Percentiles rank a stretch among this genome's conserved stretches.
Conservation (phyloP, 2,888 invertebrate species). For the Hemaris fuciformis region DNA sequence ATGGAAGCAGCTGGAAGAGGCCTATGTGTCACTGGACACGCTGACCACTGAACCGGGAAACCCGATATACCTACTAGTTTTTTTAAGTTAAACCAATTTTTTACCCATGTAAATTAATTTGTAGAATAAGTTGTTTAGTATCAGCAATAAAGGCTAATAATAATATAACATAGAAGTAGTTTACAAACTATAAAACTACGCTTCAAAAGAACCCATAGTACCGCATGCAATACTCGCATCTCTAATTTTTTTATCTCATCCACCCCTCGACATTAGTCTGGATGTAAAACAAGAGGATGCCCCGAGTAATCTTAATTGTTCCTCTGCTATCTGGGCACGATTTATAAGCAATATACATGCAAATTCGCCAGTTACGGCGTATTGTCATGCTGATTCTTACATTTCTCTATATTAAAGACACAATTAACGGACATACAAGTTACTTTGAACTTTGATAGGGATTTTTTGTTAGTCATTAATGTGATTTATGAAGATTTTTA, state of each 20-base stretch:
- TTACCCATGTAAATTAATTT: too few species aligned
- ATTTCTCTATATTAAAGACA: constrained; percentile 16
- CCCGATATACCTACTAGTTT: too few species aligned
- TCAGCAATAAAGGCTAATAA: too few species aligned
- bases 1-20: too few species aligned
- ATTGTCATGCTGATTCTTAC: constrained; percentile 43
- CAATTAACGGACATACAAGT: constrained; percentile 4
- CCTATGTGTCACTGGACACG: too few species aligned
- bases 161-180: too few species aligned
- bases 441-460: background rate
- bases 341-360: constrained; percentile 72
- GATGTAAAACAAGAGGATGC: constrained; percentile 57
- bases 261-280: constrained; percentile 44
- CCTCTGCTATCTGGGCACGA: constrained; percentile 45
- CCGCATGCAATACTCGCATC: background rate
- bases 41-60: too few species aligned
- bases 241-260: constrained; percentile 13
- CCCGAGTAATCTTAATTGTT: constrained; percentile 60
- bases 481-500: too few species aligned
- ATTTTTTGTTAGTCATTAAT: background rate
- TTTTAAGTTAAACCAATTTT: too few species aligned
- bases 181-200: background rate
- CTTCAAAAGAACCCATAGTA: background rate
- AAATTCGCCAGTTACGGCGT: constrained; percentile 50
- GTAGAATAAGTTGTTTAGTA: too few species aligned